phyloP scores from a whole-genome alignment of 1,140 invertebrate species.

The Calliopsis andreniformis region DNA sequence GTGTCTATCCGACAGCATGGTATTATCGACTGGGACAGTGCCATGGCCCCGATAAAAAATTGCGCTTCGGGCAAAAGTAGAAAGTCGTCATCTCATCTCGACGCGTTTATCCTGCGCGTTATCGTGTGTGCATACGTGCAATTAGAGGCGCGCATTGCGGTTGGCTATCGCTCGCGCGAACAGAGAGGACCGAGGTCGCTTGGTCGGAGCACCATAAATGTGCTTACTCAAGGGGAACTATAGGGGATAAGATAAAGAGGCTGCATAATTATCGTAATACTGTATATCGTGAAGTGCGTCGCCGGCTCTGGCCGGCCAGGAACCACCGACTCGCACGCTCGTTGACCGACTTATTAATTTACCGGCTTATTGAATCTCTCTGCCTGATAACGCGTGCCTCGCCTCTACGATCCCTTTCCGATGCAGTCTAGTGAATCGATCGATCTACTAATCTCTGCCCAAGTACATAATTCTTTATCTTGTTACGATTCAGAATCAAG shows the following conservation, averaged over 20 bases:
- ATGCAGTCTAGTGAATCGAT: no score
- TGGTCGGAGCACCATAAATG: slow-evolving; percentile 10
- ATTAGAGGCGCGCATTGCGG: background rate
- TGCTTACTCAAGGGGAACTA: slow-evolving; percentile 42
- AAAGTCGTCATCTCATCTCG: background rate
- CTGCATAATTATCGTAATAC: slow-evolving; percentile 31
- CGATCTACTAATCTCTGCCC: no score
- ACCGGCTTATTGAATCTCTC: slow-evolving; percentile 9
- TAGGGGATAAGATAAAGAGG: slow-evolving; percentile 47
- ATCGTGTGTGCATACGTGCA: slow-evolving; percentile 1
- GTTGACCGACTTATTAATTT: slow-evolving; percentile 32
- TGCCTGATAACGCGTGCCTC: background rate
- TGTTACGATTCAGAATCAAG: no score
- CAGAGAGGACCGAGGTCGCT: slow-evolving; percentile 1
- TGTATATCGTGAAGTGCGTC: slow-evolving; percentile 4
- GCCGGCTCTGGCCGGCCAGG: background rate
- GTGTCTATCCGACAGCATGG: background rate
- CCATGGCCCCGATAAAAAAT: background rate
- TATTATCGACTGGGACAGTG: background rate
- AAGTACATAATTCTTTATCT: no score
- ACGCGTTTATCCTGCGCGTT: background rate
- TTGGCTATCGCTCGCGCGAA: background rate
- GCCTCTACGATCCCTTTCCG: no score
- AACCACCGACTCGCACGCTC: slow-evolving; percentile 20
- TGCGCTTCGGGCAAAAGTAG: slow-evolving; percentile 3